A percentile compares a stretch with the other conserved stretches of the same genome.
phyloP scores from a whole-genome alignment of 2,797 vertebrate genomes.

The Fundulus diaphanus region DNA sequence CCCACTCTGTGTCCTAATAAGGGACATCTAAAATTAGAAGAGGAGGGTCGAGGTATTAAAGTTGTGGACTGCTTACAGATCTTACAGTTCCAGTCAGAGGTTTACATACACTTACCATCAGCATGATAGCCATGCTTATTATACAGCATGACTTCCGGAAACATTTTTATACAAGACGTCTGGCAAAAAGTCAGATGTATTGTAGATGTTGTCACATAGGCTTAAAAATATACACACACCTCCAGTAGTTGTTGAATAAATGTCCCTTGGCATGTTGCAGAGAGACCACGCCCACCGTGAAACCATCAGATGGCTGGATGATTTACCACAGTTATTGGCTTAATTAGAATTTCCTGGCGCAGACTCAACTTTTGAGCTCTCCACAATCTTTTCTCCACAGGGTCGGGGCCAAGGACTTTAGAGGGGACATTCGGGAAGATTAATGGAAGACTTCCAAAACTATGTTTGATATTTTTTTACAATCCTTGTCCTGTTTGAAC shows the following conservation, averaged over 20 bases:
- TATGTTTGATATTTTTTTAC: background rate
- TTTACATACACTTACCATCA: background rate
- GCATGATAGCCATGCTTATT: background rate
- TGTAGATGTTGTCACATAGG: background rate
- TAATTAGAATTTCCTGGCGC: background rate
- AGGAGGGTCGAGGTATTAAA: slow-evolving; percentile 16
- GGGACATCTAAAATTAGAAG: slow-evolving; percentile 28
- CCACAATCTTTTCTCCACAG: no score
- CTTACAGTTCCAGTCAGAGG: background rate
- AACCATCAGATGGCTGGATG: background rate
- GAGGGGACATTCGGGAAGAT: background rate
- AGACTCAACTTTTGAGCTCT: background rate
- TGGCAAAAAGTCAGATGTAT: background rate
- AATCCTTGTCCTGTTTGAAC: background rate
- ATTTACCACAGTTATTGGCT: background rate
- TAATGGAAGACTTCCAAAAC: background rate
- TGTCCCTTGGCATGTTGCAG: background rate
- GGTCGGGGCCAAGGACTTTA: no score
- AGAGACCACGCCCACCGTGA: background rate
- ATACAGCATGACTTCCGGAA: background rate
- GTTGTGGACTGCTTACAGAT: slow-evolving; percentile 13
- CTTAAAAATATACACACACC: background rate
- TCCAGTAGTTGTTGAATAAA: background rate
- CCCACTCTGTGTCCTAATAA: slow-evolving; percentile 39
- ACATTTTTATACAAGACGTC: background rate